These are phyloP conservation scores for Aphelenchoides fujianensis DNA, from an alignment of 1,140 invertebrate species.

Conservation along the genomic window DNA sequence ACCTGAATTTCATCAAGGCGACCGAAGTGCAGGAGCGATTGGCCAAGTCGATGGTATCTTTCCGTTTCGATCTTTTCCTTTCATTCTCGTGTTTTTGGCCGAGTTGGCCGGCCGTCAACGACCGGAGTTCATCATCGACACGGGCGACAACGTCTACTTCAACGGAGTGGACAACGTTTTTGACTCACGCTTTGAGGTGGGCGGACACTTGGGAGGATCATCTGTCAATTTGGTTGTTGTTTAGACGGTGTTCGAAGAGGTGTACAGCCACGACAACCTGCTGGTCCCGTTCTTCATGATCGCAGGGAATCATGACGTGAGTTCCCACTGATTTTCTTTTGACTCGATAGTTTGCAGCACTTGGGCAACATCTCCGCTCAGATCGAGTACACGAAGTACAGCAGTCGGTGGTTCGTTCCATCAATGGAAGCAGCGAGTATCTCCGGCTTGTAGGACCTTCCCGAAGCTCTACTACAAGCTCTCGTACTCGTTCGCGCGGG, in stretches of 20 bases:
- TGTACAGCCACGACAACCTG: constrained; percentile 29
- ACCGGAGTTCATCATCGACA: constrained; percentile 40
- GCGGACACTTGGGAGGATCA: background rate
- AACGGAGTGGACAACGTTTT: constrained; percentile 44
- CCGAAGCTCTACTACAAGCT: constrained; percentile 45
- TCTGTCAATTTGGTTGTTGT: background rate
- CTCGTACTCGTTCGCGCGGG: constrained; percentile 29
- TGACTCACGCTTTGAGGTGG: constrained; percentile 39
- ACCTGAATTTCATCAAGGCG: constrained; percentile 2
- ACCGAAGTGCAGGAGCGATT: constrained; percentile 36
- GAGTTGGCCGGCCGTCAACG: constrained; percentile 20
- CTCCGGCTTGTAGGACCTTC: constrained; percentile 39
- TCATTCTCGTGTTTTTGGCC: too few relatives aligned
- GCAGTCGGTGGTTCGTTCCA: constrained; percentile 62
- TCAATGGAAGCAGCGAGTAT: background rate
- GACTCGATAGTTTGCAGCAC: too few relatives aligned
- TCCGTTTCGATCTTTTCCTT: too few relatives aligned
- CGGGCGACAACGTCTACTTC: constrained; percentile 50
- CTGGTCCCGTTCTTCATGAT: constrained; percentile 63
- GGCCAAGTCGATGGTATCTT: constrained; percentile 35
- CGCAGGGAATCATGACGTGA: constrained; percentile 67
- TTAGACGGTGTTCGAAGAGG: constrained; percentile 49
- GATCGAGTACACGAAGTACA: constrained; percentile 63
- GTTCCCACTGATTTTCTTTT: too few relatives aligned
- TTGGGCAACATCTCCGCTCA: constrained; percentile 64